A percentile compares a stretch with the other conserved stretches of the same genome.
These are phyloP conservation scores for Chromobotia macracanthus DNA, from an alignment of 2,797 vertebrate species.

Conservation along the genomic window DNA sequence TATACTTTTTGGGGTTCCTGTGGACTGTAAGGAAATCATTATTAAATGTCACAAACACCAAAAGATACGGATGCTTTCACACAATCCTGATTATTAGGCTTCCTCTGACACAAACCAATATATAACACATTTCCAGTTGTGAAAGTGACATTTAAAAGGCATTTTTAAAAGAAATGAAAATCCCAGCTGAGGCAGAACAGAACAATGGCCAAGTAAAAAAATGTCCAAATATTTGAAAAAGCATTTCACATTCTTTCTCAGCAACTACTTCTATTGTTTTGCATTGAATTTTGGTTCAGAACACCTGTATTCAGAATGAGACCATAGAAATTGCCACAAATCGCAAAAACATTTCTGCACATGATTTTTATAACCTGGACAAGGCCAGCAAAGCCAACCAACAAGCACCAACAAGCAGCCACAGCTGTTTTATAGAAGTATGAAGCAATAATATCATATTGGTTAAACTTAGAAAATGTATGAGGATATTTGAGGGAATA, in stretches of 20 bases:
- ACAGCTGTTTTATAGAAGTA: too few relatives aligned
- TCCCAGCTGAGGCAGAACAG: neutral
- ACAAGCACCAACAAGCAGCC: neutral
- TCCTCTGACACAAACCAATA: neutral
- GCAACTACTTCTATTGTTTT: slow-evolving; percentile 60
- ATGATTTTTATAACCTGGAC: neutral
- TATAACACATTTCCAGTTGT: neutral
- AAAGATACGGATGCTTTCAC: neutral
- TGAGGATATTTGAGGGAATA: too few relatives aligned
- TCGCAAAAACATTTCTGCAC: neutral
- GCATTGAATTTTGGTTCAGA: slow-evolving; percentile 69
- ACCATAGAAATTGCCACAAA: slow-evolving; percentile 1
- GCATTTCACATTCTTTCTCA: neutral
- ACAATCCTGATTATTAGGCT: too few relatives aligned
- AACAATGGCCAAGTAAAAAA: neutral
- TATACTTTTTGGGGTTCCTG: neutral
- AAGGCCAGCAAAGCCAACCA: too few relatives aligned
- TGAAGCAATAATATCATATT: too few relatives aligned
- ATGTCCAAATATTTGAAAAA: neutral
- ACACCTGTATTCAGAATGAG: slow-evolving; percentile 65
- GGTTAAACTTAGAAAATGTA: too few relatives aligned
- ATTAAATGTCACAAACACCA: neutral
- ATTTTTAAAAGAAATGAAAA: neutral
- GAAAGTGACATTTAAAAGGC: neutral
- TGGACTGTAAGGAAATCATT: neutral